Conservation (phyloP, 2,797 vertebrate genomes). For the Syngnathus rostellatus region DNA sequence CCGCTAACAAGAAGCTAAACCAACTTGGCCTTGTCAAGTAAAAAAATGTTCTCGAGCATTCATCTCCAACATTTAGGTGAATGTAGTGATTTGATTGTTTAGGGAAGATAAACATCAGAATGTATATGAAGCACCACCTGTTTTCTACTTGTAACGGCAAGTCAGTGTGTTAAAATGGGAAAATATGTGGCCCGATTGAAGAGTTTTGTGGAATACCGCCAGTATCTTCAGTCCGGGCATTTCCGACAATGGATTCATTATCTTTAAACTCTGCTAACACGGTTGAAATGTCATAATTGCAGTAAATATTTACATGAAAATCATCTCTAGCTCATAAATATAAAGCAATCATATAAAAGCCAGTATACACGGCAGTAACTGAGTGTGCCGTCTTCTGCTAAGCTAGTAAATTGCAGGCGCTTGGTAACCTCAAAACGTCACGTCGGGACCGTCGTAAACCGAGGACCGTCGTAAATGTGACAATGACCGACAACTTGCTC, state of each 20-base stretch:
- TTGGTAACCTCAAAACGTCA: neutral
- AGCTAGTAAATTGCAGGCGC: neutral
- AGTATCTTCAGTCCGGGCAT: neutral
- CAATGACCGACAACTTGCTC: neutral
- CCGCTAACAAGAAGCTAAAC: neutral
- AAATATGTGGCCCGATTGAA: neutral
- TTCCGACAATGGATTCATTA: too few relatives aligned
- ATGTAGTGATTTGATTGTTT: neutral
- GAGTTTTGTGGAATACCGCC: neutral
- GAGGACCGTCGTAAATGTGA: neutral
- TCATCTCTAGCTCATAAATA: neutral
- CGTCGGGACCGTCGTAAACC: neutral
- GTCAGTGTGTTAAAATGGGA: neutral
- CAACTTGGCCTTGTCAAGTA: neutral
- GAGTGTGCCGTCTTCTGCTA: neutral
- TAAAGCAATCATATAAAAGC: neutral
- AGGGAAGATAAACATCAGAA: neutral
- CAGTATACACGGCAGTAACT: neutral
- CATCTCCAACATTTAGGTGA: neutral
- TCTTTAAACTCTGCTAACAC: too few relatives aligned
- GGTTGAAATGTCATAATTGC: neutral
- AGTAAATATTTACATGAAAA: neutral
- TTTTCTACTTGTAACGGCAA: neutral
- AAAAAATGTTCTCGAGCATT: neutral
- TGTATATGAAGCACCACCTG: neutral